Conservation (phyloP, 2,888 invertebrate species). For the Mystacides longicornis region DNA sequence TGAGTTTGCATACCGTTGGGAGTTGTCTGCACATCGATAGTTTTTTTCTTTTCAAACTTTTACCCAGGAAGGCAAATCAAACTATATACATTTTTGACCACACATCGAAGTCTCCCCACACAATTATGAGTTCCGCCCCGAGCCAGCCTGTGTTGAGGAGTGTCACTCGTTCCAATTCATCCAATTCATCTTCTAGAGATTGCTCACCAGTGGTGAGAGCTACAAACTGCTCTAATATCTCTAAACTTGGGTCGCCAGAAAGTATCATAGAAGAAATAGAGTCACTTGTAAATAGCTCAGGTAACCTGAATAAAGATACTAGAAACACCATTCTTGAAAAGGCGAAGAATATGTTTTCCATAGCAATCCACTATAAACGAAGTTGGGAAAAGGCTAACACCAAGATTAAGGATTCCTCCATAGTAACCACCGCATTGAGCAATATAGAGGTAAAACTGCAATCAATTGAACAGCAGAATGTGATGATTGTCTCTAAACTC, state of each 20-base stretch:
- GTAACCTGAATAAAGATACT: too few relatives aligned
- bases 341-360: neutral
- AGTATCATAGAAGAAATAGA: neutral
- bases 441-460: neutral
- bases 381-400: neutral
- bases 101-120: neutral
- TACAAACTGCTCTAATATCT: neutral
- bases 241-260: neutral
- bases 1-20: too few relatives aligned
- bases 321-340: neutral
- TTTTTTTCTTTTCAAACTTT: too few relatives aligned
- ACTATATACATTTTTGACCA: neutral
- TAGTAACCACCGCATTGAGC: neutral
- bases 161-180: neutral
- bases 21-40: too few relatives aligned
- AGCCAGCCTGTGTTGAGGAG: neutral
- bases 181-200: neutral
- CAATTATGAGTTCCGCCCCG: neutral
- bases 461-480: neutral
- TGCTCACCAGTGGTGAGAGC: neutral
- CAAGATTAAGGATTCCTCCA: neutral
- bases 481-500: neutral
- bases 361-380: neutral
- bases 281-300: too few relatives aligned
- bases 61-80: too few relatives aligned